These are phyloP conservation scores for Crossocerus cetratus DNA, from an alignment of 2,888 invertebrate genomes.

Conservation along the genomic window DNA sequence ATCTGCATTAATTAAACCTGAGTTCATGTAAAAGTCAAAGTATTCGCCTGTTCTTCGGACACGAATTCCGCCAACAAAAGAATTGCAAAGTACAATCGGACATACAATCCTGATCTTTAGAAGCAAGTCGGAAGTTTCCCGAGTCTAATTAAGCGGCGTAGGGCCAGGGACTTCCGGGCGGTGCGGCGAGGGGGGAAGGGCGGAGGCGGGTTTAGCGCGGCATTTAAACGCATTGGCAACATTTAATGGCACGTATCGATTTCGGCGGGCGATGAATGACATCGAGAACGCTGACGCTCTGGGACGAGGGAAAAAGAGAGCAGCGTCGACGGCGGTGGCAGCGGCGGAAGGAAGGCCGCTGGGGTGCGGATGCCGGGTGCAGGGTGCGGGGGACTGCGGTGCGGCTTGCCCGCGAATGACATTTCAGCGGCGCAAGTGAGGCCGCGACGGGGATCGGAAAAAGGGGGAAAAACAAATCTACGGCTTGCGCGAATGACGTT, in stretches of 20 bases:
- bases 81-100: too few relatives aligned
- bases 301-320: conserved; percentile 2
- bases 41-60: too few relatives aligned
- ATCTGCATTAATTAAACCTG: too few relatives aligned
- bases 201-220: conserved; percentile 34
- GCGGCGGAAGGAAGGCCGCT: conserved; percentile 63
- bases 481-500: conserved; percentile 58
- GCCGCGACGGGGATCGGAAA: conserved; percentile 24
- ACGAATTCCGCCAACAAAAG: too few relatives aligned
- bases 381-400: conserved; percentile 77
- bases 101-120: too few relatives aligned
- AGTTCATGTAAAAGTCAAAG: too few relatives aligned
- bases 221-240: conserved; percentile 51
- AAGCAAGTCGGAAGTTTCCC: conserved; percentile 39
- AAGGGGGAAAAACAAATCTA: conserved; percentile 57
- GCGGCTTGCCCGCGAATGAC: conserved; percentile 77
- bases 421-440: conserved; percentile 64
- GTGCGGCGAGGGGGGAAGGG: neutral
- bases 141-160: conserved; percentile 45
- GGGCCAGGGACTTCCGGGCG: too few relatives aligned
- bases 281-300: conserved; percentile 40
- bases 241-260: conserved; percentile 63
- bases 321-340: conserved; percentile 78
- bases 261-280: conserved; percentile 61
- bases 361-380: conserved; percentile 32